Evolutionary conservation across 2,113 vertebrate species (phyloP), one percentile per base, ranked within the genome.

Genomic region (Perca flavescens): DNA sequence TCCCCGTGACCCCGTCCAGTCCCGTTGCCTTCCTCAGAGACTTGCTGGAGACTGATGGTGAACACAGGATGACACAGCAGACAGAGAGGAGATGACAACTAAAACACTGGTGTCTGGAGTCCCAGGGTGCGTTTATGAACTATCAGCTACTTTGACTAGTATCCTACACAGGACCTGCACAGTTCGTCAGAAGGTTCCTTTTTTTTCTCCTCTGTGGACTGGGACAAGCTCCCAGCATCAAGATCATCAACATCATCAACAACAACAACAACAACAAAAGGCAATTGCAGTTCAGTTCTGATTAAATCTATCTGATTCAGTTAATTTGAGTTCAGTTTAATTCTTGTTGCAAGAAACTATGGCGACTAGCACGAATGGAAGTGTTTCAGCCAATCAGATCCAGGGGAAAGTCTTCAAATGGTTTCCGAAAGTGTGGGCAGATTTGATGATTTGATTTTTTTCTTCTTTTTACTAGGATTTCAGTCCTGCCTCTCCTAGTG

Each of bases 261-360:
- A 71, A 67, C 46, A 79, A 53, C 34, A 64, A 75, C 28, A 81
- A 65, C 21, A 77, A 79, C 79, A 88, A 88, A 93, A 93, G 89
- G 90, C 90, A 86, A 88, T 87, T 88, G 86, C 77, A 90, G 83
- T 92, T 92, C 87, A 89, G 69, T 90, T 88, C 47, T 53, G 52
- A 61, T 91, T 65, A 91, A 83, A 84, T 82, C 68, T 78, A 63
- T 88, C 85, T 60, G 72, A 84, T 81, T 77, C 73, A 85, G 87
- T 90, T 88, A 74, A 68, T 80, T 81, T 82, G 74, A 89, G 91
- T 85, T 91, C 86, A 77, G 60, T 82, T 87, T 81, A 68, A 77
- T 83, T 87, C 83, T 89, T 80, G 84, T 86, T 87, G 90, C 86
- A 87, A 84, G 89, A 90, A 93, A 92, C 86, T 91, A 90, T 89